A percentile compares a stretch with the other conserved stretches of the same genome.
Conservation (phyloP, 2,797 vertebrate species). For the Hylomyscus alleni region DNA sequence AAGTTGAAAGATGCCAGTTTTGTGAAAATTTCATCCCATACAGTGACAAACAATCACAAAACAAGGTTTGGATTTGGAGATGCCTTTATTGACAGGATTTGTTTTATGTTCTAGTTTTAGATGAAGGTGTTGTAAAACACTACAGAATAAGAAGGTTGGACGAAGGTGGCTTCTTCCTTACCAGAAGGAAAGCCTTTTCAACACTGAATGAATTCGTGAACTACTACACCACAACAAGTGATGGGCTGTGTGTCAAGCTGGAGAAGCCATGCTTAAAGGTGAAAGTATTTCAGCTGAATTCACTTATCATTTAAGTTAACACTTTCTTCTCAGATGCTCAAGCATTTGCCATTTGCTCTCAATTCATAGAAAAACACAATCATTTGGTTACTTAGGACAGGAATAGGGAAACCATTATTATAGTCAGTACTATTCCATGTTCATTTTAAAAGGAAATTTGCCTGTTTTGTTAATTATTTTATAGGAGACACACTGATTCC, state of each 20-base stretch:
- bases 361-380: conserved; percentile 45
- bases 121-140: conserved; percentile 93
- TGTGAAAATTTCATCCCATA: not conserved
- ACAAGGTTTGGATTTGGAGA: not conserved
- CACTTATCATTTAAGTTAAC: conserved; percentile 14
- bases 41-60: not conserved
- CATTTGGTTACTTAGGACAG: conserved; percentile 68
- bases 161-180: conserved; percentile 91
- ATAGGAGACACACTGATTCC: not conserved
- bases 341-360: conserved; percentile 31
- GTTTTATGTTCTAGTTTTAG: conserved; percentile 91
- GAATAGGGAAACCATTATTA: not conserved
- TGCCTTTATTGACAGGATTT: conserved; percentile 59
- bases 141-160: conserved; percentile 93
- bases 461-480: conserved; percentile 3
- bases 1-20: conserved; percentile 34
- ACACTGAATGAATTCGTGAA: conserved; percentile 92
- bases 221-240: conserved; percentile 89
- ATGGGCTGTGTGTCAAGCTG: conserved; percentile 94
- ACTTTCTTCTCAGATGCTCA: not conserved
- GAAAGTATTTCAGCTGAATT: conserved; percentile 49
- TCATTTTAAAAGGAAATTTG: not conserved
- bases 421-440: not conserved
- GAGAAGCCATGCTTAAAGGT: conserved; percentile 95
- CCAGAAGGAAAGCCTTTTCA: conserved; percentile 87